These are phyloP conservation scores for Potorous gilbertii DNA, from an alignment of 2,797 vertebrate genomes.

Conservation along the genomic window DNA sequence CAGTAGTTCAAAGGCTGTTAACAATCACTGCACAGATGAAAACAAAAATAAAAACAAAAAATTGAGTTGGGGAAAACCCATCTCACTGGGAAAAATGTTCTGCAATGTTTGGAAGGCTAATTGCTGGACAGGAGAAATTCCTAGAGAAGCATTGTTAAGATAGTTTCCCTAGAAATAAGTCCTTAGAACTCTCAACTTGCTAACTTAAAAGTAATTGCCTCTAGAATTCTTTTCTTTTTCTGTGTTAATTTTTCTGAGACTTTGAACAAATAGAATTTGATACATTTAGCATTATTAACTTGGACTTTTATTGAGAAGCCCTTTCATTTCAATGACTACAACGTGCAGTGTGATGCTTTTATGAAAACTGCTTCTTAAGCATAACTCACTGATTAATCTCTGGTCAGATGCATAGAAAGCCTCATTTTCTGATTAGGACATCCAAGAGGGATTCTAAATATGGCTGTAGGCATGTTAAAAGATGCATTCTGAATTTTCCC, in stretches of 20 bases:
- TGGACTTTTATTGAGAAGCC: constrained; percentile 15
- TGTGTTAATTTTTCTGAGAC: constrained; percentile 48
- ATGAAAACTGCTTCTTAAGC: constrained; percentile 27
- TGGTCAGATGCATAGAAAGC: constrained; percentile 22
- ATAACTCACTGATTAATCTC: constrained; percentile 30
- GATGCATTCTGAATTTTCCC: constrained; percentile 3
- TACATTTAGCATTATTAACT: constrained; percentile 38
- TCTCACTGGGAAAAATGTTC: constrained; percentile 7
- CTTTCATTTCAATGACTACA: constrained; percentile 42
- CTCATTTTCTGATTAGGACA: constrained; percentile 44
- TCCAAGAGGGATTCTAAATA: constrained; percentile 56
- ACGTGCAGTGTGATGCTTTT: not conserved
- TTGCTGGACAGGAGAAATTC: constrained; percentile 34
- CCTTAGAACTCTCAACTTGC: constrained; percentile 22
- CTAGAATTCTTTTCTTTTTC: constrained; percentile 6
- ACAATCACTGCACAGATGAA: not conserved
- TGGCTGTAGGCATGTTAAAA: constrained; percentile 40
- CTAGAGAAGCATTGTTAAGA: constrained; percentile 5
- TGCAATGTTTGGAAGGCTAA: not conserved
- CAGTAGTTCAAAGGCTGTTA: no score
- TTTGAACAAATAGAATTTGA: constrained; percentile 52
- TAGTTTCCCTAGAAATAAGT: constrained; percentile 2
- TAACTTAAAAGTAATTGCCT: constrained; percentile 47
- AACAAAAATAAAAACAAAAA: not conserved
- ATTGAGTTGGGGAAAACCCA: not conserved